Conservation (phyloP, 1,140 invertebrate species). For the Tribolium madens region DNA sequence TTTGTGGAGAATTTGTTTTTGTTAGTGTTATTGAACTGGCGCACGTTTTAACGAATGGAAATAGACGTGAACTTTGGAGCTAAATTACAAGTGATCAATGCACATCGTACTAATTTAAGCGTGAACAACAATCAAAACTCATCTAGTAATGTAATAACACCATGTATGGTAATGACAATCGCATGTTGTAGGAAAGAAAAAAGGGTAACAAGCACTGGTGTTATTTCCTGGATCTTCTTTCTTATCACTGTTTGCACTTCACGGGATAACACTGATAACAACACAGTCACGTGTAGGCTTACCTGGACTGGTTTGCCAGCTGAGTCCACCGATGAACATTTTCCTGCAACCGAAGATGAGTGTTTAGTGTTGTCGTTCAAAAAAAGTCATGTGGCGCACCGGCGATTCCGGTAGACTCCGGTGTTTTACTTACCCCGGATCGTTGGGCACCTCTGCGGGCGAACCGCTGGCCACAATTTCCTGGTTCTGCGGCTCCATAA, state of each 20-base stretch:
- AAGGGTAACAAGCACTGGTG: background rate
- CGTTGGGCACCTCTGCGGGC: slow-evolving; percentile 87
- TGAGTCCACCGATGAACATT: slow-evolving; percentile 99
- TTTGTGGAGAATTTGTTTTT: slow-evolving; percentile 2
- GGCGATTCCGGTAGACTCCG: slow-evolving; percentile 21
- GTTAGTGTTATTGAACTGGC: slow-evolving; percentile 24
- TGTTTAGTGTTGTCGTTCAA: slow-evolving; percentile 28
- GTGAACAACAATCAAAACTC: slow-evolving; percentile 18
- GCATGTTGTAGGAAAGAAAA: background rate
- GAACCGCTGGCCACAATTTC: slow-evolving; percentile 80
- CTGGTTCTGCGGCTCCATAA: slow-evolving; percentile 80
- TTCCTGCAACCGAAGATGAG: slow-evolving; percentile 84
- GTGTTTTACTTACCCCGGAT: slow-evolving; percentile 82
- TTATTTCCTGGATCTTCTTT: slow-evolving; percentile 25
- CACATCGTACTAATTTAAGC: slow-evolving; percentile 24
- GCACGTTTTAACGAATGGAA: slow-evolving; percentile 6
- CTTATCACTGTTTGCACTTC: slow-evolving; percentile 44
- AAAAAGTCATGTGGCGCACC: slow-evolving; percentile 15
- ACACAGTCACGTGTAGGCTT: slow-evolving; percentile 66
- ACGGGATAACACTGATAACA: slow-evolving; percentile 33
- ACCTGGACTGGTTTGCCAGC: slow-evolving; percentile 99
- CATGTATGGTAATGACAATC: too few relatives aligned
- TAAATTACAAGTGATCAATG: slow-evolving; percentile 25
- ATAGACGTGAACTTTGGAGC: slow-evolving; percentile 34
- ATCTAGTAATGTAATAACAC: too few relatives aligned